Conservation (phyloP, 2,888 invertebrate species). For the Phytoseiulus persimilis region DNA sequence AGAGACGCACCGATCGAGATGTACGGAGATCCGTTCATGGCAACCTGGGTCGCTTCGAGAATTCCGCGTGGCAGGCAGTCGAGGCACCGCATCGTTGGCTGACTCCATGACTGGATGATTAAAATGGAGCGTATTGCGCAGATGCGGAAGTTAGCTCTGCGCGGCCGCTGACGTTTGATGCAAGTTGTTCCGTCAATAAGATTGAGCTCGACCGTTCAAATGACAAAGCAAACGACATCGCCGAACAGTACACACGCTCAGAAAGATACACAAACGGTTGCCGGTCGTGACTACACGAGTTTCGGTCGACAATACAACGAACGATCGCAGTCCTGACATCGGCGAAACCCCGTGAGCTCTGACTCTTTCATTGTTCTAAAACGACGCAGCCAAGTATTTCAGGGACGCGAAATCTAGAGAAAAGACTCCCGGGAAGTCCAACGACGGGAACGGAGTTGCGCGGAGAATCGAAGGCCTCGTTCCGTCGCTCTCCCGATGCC, state of each 20-base stretch:
- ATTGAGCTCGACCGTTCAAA: neutral
- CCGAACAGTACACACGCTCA: neutral
- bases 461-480: too few species aligned
- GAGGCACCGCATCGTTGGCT: neutral
- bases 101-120: neutral
- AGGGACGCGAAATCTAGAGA: too few species aligned
- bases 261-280: neutral
- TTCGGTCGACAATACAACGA: neutral
- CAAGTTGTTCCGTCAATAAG: neutral
- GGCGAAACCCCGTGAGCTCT: neutral
- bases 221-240: neutral
- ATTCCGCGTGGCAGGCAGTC: neutral
- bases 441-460: too few species aligned
- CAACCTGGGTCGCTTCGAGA: too few species aligned
- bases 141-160: neutral
- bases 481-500: neutral
- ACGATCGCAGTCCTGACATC: neutral
- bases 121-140: constrained; percentile 22
- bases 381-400: too few species aligned
- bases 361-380: neutral
- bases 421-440: too few species aligned
- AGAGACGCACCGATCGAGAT: too few species aligned
- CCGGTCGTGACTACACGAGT: neutral
- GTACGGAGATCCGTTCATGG: too few species aligned
- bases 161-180: neutral